Base-by-base conservation (phyloP, 1,140 invertebrate species). In the Mizuhopecten yessoensis region DNA sequence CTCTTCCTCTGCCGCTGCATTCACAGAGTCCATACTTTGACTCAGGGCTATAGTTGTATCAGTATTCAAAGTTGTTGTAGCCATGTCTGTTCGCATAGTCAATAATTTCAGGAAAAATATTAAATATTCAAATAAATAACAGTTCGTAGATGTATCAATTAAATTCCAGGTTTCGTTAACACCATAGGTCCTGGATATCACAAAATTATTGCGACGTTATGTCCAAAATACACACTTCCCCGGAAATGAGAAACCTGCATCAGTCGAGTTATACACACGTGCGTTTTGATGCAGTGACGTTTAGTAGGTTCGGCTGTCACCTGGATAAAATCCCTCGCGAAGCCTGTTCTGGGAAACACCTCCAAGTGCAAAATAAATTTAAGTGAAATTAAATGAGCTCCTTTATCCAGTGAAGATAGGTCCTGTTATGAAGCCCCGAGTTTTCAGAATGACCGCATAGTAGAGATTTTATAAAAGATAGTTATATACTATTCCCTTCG, bases 11-110 rank as follows among this genome's bases (percentile, higher is more conserved):
- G 94, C 92, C 34, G 91, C 93, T 3, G 94, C 93, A 88, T 95
- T 95, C 2, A 95, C 94, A 2, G 94, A 95, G 86, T 95, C 94
- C 94, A 95, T 95, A 57, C 94, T 94, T 86, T 95, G 94, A 91
- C 93, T 94, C 7, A 95, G 89, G 20, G 94, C 92, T 88, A 95
- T 95, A 2, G 93, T 91, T 23, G 93, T 94, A 33, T 95, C 94
- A 20, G 94, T 95, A 39, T 94, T 94, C 23, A 95, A 88, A 42
- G 91, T 88, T 13, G 92, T 88, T 33, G 90, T 91, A 20, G 93
- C 91, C 93, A 94, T 94, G 9, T 94, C 94, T 34, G 88, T 92
- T 57, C 90, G 89, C 39, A 90, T 88, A 88, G 23, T 90, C 49
- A 34, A 45, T 88, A 87, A 86, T 42, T 49, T 33, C 34, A 86